Evolutionary conservation across 2,888 invertebrate genomes (phyloP).

Genomic region (Pocota personata): DNA sequence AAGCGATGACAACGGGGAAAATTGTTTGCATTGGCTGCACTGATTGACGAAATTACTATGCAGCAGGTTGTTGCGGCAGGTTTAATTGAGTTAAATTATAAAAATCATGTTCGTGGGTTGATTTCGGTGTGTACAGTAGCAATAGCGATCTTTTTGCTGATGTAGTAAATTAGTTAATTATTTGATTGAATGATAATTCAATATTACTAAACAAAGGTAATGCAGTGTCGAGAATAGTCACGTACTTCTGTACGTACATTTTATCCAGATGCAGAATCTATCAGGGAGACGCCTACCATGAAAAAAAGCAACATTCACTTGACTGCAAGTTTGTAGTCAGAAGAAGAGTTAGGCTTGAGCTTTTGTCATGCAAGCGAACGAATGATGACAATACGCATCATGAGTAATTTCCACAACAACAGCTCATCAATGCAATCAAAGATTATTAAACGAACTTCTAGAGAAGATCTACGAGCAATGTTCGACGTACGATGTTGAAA

Average conservation of each 20-base stretch:
- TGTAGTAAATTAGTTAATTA: slow-evolving; percentile 32
- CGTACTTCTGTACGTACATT: not conserved
- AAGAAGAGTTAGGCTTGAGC: no score
- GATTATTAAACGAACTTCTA: no score
- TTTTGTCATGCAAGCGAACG: no score
- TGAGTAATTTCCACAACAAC: no score
- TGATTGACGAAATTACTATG: slow-evolving; percentile 35
- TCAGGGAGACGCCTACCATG: no score
- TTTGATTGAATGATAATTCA: slow-evolving; percentile 17
- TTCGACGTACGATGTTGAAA: no score
- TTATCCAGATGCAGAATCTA: no score
- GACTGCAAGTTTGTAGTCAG: no score
- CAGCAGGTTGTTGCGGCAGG: slow-evolving; percentile 34
- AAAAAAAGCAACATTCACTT: no score
- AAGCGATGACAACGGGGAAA: slow-evolving; percentile 35
- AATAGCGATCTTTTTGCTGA: slow-evolving; percentile 10
- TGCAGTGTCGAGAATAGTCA: not conserved
- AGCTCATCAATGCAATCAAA: no score
- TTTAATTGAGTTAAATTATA: slow-evolving; percentile 57
- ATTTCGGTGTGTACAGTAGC: not conserved
- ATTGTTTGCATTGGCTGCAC: slow-evolving; percentile 21
- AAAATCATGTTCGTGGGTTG: slow-evolving; percentile 11
- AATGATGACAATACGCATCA: no score
- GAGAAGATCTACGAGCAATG: no score
- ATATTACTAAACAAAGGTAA: not conserved